Percentiles rank a stretch among this genome's conserved stretches.
Evolutionary conservation across 2,113 vertebrate species (phyloP).

Genomic region (Ardeotis arabs): DNA sequence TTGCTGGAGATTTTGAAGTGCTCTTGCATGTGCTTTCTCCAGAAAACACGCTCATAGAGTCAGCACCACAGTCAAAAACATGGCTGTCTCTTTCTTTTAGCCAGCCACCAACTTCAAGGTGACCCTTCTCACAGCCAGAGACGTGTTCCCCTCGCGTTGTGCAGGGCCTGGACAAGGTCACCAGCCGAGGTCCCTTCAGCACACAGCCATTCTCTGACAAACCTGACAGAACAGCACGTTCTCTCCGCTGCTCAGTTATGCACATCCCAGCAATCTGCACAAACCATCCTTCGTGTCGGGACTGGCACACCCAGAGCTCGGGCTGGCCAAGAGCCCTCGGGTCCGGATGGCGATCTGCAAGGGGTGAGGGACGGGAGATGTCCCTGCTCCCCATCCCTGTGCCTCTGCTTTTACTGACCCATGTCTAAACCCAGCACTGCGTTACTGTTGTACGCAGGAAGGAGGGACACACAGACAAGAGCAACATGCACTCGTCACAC

Average conservation of each 20-base stretch:
- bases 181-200: background rate
- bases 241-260: background rate
- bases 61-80: background rate
- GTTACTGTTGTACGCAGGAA: fast-evolving
- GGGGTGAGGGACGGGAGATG: background rate
- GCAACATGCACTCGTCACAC: fast-evolving
- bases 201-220: background rate
- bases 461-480: background rate
- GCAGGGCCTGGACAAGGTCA: background rate
- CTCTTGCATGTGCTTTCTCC: background rate
- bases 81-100: background rate
- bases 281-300: background rate
- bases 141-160: fast-evolving
- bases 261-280: slow-evolving; percentile 12
- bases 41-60: background rate
- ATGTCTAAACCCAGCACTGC: background rate
- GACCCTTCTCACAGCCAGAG: background rate
- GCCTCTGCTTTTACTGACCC: background rate
- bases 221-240: background rate
- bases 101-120: background rate
- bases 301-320: background rate
- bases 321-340: background rate
- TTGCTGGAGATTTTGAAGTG: background rate
- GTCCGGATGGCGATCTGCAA: background rate
- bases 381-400: background rate